Evolutionary conservation across 2,797 vertebrate genomes (phyloP).

Genomic region (Cottoperca gobio): DNA sequence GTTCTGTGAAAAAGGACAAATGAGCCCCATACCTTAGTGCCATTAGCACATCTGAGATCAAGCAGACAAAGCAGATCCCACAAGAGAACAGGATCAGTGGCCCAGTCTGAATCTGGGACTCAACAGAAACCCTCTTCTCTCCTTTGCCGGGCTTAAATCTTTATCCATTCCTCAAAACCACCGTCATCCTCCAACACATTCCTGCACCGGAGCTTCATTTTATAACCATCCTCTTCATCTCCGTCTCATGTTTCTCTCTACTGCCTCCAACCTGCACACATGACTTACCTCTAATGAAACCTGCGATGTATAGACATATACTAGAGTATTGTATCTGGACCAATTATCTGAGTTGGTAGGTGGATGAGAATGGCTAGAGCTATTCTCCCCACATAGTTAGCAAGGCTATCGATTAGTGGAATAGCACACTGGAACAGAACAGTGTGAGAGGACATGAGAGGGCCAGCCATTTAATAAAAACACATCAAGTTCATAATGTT

Average conservation of each 20-base stretch:
- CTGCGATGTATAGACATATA: constrained; percentile 35
- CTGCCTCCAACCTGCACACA: constrained; percentile 40
- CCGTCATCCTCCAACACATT: constrained; percentile 60
- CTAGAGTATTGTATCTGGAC: constrained; percentile 25
- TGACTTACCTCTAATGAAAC: constrained; percentile 61
- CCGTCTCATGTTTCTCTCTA: constrained; percentile 43
- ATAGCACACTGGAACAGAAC: background rate
- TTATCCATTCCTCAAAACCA: constrained; percentile 66
- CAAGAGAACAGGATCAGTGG: constrained; percentile 48
- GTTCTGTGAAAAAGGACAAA: background rate
- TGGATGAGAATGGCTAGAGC: constrained; percentile 33
- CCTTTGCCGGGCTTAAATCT: constrained; percentile 46
- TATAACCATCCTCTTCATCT: constrained; percentile 69
- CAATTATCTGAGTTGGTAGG: constrained; percentile 54
- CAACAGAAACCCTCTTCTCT: constrained; percentile 30
- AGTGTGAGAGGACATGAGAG: constrained; percentile 23
- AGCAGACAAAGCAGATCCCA: constrained; percentile 38
- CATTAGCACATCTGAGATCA: constrained; percentile 42
- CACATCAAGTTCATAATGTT: constrained; percentile 17
- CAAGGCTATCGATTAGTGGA: constrained; percentile 50
- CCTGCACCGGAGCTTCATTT: constrained; percentile 58
- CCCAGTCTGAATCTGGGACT: constrained; percentile 50
- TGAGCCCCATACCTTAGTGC: constrained; percentile 13
- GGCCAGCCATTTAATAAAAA: constrained; percentile 39
- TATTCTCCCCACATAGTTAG: constrained; percentile 36